Base-by-base conservation (phyloP, 2,113 vertebrate species). In the Carlito syrichta region DNA sequence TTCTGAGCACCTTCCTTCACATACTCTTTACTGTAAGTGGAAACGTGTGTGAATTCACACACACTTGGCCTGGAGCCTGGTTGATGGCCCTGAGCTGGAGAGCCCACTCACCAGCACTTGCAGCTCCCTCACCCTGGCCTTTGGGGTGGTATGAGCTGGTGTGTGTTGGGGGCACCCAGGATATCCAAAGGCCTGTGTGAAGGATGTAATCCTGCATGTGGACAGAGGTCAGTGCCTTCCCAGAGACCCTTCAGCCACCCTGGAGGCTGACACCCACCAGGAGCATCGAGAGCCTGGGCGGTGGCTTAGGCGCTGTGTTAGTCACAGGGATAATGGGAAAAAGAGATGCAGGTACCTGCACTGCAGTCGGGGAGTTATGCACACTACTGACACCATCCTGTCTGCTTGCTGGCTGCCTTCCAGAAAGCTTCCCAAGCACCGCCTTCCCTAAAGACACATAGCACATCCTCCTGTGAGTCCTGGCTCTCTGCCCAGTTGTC, bases 391-490 rank as follows among this genome's bases (percentile, higher is more conserved):
- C 27, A 4, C 11, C 3, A 11, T 23, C 71, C 54, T 6, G 2
- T 38, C 7, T 2, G 1, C 23, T 19, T 20, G 54, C 52, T 22
- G 16, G n/a, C 5, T 16, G 23, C 71, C 68, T n/a, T 25, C 62
- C 38, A 20, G 58, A 76, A 50, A 11, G 32, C 6, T 2, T 19
- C 30, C 60, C 3, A 66, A 20, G 8, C 13, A 1, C 48, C 19
- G 6, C 43, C 40, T 56, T 17, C 50, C 45, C 52, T 13, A 14
- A 38, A 32, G n/a, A 62, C 38, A 71, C 4, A 19, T 3, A 35
- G 62, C 13, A 6, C 5, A 0, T 6, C 30, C 43, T 86, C 38
- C 58, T 10, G 8, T 0, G 0, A 56, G 20, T 16, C 60, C 0
- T 1, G 48, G 73, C 7, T 50, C 27, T 30, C 45, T 16, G 45